Evolutionary conservation across 2,113 vertebrate genomes (phyloP).

Genomic region (Geothlypis trichas): DNA sequence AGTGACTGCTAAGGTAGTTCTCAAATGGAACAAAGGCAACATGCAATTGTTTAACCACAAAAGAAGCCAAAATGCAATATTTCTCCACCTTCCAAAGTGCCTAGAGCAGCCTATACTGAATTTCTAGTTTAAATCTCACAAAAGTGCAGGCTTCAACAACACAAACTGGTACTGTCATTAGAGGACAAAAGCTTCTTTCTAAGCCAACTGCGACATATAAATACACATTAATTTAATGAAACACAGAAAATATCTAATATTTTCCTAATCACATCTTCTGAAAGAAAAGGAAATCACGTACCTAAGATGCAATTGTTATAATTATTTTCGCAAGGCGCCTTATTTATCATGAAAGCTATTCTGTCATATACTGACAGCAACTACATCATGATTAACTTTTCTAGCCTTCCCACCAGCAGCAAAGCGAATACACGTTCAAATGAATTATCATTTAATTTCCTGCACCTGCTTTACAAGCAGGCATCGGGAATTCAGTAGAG

Average conservation of each 20-base stretch:
- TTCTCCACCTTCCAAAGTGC: neutral
- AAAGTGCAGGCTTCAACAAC: neutral
- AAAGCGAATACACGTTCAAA: neutral
- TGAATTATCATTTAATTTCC: neutral
- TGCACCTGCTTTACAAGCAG: constrained; percentile 28
- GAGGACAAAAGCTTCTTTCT: neutral
- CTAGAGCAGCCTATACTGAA: neutral
- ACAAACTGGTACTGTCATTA: neutral
- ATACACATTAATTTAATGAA: neutral
- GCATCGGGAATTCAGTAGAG: neutral
- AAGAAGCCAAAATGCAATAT: rapidly evolving
- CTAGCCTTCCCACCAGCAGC: neutral
- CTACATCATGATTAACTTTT: constrained; percentile 37
- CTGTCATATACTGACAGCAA: neutral
- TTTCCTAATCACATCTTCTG: neutral
- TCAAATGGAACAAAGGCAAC: neutral
- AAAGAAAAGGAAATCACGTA: neutral
- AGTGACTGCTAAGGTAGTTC: neutral
- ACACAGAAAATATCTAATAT: neutral
- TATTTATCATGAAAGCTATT: neutral
- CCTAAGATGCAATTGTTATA: neutral
- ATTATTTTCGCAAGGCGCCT: neutral
- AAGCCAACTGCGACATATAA: rapidly evolving
- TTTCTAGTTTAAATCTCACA: neutral
- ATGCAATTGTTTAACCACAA: neutral